These are phyloP conservation scores for Danaus plexippus DNA, from an alignment of 1,140 invertebrate species.

Conservation along the genomic window DNA sequence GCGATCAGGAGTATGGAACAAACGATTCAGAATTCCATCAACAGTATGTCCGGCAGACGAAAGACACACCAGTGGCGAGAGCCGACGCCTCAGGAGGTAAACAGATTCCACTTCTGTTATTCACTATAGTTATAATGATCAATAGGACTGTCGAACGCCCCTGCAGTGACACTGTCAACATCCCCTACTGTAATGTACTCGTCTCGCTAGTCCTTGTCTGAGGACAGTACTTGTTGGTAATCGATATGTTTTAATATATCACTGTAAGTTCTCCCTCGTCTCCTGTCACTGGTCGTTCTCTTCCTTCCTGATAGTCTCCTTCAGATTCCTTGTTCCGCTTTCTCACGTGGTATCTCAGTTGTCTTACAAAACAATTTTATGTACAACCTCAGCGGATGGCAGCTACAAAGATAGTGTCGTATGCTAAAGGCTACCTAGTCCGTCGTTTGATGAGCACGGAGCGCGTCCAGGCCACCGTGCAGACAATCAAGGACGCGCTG, in stretches of 20 bases:
- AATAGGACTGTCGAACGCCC: too few species aligned
- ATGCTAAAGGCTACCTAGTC: slow-evolving; percentile 84
- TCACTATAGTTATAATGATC: too few species aligned
- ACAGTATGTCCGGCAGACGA: slow-evolving; percentile 18
- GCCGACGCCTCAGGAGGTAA: slow-evolving; percentile 41
- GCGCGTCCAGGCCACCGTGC: slow-evolving; percentile 83
- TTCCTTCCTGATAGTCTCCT: background rate
- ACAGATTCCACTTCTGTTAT: background rate
- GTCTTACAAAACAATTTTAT: slow-evolving; percentile 35
- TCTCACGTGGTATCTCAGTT: too few species aligned
- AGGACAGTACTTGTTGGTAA: too few species aligned
- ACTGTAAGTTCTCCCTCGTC: background rate
- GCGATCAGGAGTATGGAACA: slow-evolving; percentile 36
- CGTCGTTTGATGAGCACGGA: slow-evolving; percentile 85
- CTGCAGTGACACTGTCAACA: too few species aligned
- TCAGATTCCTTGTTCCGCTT: too few species aligned
- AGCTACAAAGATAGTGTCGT: slow-evolving; percentile 80
- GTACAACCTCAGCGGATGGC: slow-evolving; percentile 70
- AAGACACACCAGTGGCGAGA: slow-evolving; percentile 21
- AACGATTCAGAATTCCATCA: slow-evolving; percentile 36
- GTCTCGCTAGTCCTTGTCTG: too few species aligned
- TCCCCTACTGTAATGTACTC: too few species aligned
- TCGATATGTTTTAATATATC: too few species aligned
- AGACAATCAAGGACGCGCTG: slow-evolving; percentile 85
- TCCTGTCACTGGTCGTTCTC: background rate